These are phyloP conservation scores for Ophonus ardosiacus DNA, from an alignment of 2,888 invertebrate species.

Conservation along the genomic window DNA sequence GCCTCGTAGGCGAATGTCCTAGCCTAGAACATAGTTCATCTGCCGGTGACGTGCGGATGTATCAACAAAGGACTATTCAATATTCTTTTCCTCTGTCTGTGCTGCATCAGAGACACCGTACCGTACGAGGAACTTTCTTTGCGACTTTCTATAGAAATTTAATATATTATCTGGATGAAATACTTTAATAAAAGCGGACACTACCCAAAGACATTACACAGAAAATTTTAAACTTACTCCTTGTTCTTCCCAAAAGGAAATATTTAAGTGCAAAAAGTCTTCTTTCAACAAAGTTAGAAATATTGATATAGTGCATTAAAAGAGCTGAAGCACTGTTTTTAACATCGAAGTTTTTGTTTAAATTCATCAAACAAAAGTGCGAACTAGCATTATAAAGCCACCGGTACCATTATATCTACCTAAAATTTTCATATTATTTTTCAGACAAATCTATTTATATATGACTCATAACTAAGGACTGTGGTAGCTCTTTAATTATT, in stretches of 20 bases:
- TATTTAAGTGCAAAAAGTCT: background rate
- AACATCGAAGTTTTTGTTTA: too few relatives aligned
- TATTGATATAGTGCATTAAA: background rate
- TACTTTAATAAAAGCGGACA: constrained; percentile 39
- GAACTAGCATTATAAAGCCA: too few relatives aligned
- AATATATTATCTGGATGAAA: constrained; percentile 49
- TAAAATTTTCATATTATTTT: too few relatives aligned
- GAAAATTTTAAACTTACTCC: background rate
- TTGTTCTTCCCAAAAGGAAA: background rate
- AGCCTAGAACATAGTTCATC: constrained; percentile 23
- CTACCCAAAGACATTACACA: background rate
- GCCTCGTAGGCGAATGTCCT: constrained; percentile 9
- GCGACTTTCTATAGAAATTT: constrained; percentile 51
- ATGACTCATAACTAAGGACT: too few relatives aligned
- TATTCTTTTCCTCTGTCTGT: constrained; percentile 44
- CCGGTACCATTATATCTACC: too few relatives aligned
- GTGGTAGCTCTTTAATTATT: too few relatives aligned
- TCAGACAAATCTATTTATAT: too few relatives aligned
- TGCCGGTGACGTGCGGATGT: constrained; percentile 26
- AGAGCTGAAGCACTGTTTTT: background rate
- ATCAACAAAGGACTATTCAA: constrained; percentile 54
- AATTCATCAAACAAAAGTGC: too few relatives aligned
- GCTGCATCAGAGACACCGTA: background rate
- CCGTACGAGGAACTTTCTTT: constrained; percentile 15
- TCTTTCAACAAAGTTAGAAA: background rate